These are phyloP conservation scores for Echinops telfairi DNA, from an alignment of 2,113 vertebrate genomes.

Conservation along the genomic window DNA sequence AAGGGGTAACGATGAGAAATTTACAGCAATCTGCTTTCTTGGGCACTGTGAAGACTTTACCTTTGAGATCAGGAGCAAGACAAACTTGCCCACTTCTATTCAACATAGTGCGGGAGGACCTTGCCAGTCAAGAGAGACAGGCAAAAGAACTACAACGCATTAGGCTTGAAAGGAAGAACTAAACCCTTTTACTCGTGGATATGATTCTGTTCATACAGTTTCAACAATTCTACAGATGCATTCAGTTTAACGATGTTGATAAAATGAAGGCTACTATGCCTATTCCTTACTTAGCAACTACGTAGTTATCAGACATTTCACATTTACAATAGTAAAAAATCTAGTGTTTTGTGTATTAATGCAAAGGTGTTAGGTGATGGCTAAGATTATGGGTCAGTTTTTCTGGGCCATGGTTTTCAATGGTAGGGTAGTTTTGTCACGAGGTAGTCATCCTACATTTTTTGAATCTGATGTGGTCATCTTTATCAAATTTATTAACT, in stretches of 20 bases:
- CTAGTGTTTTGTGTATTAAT: background rate
- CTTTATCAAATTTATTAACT: background rate
- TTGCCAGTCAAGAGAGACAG: background rate
- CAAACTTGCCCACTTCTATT: background rate
- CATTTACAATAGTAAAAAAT: background rate
- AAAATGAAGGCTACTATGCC: background rate
- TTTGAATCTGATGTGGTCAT: background rate
- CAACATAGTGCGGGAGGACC: background rate
- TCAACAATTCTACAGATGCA: background rate
- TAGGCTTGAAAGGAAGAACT: constrained; percentile 14
- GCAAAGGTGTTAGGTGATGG: background rate
- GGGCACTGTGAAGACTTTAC: constrained; percentile 11
- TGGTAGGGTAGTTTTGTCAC: background rate
- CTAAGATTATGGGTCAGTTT: background rate
- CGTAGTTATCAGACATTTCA: no score
- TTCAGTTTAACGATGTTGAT: constrained; percentile 30
- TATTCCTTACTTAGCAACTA: background rate
- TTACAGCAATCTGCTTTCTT: background rate
- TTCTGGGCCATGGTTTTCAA: background rate
- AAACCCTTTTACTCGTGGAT: background rate
- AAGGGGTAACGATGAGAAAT: background rate
- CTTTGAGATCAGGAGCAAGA: background rate
- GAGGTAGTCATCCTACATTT: background rate
- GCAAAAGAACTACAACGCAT: background rate
- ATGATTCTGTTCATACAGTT: background rate